Conservation (phyloP, 1,140 invertebrate species). For the Neodiprion pinetum region DNA sequence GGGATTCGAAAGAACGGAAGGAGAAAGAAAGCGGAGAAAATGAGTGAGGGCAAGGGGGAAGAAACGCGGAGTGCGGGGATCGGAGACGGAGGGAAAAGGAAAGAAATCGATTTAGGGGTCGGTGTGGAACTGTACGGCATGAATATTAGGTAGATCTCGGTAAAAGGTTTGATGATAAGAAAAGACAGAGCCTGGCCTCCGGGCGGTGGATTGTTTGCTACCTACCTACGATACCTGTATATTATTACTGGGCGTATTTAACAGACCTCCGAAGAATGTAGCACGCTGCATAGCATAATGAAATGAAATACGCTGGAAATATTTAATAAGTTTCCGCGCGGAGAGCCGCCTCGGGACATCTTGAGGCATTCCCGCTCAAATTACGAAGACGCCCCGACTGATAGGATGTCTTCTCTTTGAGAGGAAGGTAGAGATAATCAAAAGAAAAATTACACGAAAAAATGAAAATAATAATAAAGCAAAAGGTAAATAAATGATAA, state of each 20-base stretch:
- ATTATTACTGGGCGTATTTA: conserved; percentile 26
- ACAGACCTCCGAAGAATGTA: conserved; percentile 39
- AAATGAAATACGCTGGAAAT: conserved; percentile 50
- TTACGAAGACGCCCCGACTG: background rate
- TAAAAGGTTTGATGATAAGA: conserved; percentile 5
- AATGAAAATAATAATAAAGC: background rate
- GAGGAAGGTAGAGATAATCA: background rate
- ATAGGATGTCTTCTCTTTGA: conserved; percentile 8
- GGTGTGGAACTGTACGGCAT: background rate
- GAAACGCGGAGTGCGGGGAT: too few species aligned
- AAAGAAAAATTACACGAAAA: background rate
- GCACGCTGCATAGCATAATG: conserved; percentile 36
- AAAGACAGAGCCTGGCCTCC: background rate
- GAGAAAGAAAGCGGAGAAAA: background rate
- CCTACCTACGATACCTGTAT: background rate
- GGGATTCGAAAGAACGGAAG: background rate
- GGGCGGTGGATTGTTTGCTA: background rate
- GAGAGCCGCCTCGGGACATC: background rate
- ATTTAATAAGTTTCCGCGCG: conserved; percentile 49
- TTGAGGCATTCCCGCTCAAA: background rate
- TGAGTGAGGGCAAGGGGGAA: too few species aligned
- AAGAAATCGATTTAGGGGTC: background rate
- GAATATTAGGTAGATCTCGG: background rate
- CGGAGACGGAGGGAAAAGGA: background rate
- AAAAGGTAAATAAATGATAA: background rate